Conservation (phyloP, 2,113 vertebrate species). For the Chionis minor region DNA sequence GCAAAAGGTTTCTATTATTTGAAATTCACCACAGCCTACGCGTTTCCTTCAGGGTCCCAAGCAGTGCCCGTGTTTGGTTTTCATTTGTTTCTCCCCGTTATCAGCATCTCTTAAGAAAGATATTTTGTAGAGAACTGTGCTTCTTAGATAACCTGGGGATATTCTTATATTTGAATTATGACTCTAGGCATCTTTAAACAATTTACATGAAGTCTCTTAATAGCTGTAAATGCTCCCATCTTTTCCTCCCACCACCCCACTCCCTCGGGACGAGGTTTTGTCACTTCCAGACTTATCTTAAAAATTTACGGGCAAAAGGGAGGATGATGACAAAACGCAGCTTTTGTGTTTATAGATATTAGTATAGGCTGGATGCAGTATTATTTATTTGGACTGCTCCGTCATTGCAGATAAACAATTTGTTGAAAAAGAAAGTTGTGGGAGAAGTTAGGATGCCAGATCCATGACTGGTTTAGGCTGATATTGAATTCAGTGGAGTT, state of each 20-base stretch:
- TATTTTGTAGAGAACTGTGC: neutral
- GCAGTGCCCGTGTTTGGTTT: neutral
- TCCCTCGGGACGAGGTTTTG: neutral
- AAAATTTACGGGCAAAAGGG: neutral
- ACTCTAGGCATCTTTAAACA: constrained; percentile 14
- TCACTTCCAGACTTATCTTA: neutral
- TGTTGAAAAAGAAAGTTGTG: neutral
- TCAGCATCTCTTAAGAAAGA: constrained; percentile 12
- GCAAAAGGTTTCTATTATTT: neutral
- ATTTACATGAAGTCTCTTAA: constrained; percentile 1
- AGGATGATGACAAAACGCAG: neutral
- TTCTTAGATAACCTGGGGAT: constrained; percentile 27
- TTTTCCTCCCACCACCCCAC: neutral
- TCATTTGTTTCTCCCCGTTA: constrained; percentile 32
- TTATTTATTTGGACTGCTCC: neutral
- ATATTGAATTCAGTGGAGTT: neutral
- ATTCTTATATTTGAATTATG: constrained; percentile 7
- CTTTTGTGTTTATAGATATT: neutral
- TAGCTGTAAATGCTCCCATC: constrained; percentile 11
- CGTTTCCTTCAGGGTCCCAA: neutral
- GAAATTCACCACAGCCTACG: neutral
- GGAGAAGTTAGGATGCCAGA: neutral
- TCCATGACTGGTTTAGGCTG: neutral
- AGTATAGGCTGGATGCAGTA: neutral
- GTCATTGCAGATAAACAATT: neutral